A percentile compares a stretch with the other conserved stretches of the same genome.
Conservation (phyloP, 2,113 vertebrate genomes). For the Lophochroa leadbeateri region DNA sequence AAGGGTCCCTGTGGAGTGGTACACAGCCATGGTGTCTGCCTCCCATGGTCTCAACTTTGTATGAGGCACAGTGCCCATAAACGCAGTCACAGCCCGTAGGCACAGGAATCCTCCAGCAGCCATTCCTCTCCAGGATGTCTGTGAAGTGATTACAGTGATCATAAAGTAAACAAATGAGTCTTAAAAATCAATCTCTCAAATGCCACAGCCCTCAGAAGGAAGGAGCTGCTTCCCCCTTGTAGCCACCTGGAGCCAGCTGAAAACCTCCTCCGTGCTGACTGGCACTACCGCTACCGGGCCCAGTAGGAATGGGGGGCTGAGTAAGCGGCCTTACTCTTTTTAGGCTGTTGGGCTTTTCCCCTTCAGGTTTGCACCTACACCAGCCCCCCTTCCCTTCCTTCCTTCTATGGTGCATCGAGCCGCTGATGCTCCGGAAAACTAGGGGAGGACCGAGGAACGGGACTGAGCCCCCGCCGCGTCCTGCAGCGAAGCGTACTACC, state of each 20-base stretch:
- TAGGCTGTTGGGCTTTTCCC: neutral
- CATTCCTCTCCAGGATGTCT: neutral
- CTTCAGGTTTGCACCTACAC: neutral
- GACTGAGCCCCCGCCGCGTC: accelerated
- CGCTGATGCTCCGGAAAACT: neutral
- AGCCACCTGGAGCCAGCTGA: neutral
- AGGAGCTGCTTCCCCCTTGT: neutral
- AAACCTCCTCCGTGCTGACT: accelerated
- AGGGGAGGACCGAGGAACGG: too few species aligned
- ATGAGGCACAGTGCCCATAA: accelerated
- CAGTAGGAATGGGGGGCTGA: accelerated
- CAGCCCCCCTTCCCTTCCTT: neutral
- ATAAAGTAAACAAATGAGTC: neutral
- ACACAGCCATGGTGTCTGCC: accelerated
- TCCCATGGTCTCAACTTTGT: neutral
- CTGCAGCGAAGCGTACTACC: neutral
- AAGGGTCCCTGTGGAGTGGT: accelerated
- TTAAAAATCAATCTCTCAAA: neutral
- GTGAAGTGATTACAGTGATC: neutral
- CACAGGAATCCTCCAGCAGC: neutral
- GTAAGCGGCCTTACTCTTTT: neutral
- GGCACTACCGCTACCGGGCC: neutral
- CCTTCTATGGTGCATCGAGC: neutral
- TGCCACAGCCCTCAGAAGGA: neutral
- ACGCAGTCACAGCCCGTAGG: accelerated